These are phyloP conservation scores for Rhizoglyphus robini DNA, from an alignment of 1,140 invertebrate genomes.

Conservation along the genomic window DNA sequence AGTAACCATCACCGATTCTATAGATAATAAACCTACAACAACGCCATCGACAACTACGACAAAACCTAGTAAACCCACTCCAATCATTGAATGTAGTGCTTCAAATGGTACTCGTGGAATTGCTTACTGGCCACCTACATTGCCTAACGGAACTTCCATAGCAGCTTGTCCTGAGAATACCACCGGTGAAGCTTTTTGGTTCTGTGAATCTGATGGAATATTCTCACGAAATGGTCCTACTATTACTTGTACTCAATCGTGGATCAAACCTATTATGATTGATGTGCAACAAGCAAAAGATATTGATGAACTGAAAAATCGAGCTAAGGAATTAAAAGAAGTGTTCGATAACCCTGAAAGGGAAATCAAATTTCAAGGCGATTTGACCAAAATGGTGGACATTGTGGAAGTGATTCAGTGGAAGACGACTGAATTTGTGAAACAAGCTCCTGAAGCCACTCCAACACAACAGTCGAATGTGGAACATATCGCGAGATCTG, in stretches of 20 bases:
- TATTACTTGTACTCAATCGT: neutral
- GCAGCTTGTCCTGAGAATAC: neutral
- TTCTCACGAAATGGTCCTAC: neutral
- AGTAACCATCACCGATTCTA: too few species aligned
- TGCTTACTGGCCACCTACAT: neutral
- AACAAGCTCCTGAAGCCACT: neutral
- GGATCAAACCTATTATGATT: neutral
- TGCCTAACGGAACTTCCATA: neutral
- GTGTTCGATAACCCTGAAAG: neutral
- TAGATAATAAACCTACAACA: too few species aligned
- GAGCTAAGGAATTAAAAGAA: neutral
- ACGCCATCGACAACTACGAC: neutral
- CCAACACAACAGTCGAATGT: neutral
- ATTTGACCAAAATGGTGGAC: neutral
- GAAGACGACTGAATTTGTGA: neutral
- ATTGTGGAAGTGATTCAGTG: neutral
- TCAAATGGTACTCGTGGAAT: neutral
- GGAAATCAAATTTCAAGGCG: slow-evolving; percentile 2
- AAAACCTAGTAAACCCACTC: neutral
- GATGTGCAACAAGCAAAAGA: neutral
- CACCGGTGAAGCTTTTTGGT: neutral
- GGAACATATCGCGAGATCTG: neutral
- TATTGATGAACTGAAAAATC: neutral
- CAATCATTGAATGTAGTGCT: neutral
- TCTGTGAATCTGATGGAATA: neutral